Base-by-base conservation (phyloP, 2,888 invertebrate species). In the Anodontia alba region DNA sequence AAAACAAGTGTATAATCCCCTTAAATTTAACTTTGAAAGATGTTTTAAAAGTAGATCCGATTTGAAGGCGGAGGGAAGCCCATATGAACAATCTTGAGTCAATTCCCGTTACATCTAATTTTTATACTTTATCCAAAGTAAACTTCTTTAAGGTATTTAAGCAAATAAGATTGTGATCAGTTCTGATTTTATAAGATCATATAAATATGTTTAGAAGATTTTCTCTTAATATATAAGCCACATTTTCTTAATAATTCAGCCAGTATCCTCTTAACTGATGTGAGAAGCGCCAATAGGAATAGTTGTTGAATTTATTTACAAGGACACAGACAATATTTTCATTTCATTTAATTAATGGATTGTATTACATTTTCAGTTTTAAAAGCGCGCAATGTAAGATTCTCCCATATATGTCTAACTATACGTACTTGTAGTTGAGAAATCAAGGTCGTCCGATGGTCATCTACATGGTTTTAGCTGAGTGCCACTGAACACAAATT, bases 171-270 rank as follows among this genome's bases (percentile, higher is more conserved):
- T 74, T 86, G 79, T 73, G 77, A 78, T 78, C 77, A 57, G 72
- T 83, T 70, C 80, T 80, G 81, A 83, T 86, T 86, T 79, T 73
- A 80, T 68, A 75, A 81, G 77, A 83, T 86, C 81, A 81, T 77
- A 72, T 74, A 79, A 84, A 84, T 81, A 80, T 77, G 74, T 81
- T 83, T 69, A 79, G 86, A 73, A 80, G 83, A 80, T 83, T 86
- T 86, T 62, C 80, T 51, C 78, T 51, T 78, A 78, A 83, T 83
- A 81, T 85, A 85, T 83, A 85, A 85, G 69, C 74, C 76, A 67
- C 70, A 54, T 54, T 73, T 78, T 73, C 69, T 43, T 69, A 42
- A 43, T 43, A 69, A 43, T 5, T 69, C 69, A 26, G 43, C 23
- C 69, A 69, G 43, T 69, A 69, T 69, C 69, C 23, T 43, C 69